Evolutionary conservation across 2,113 vertebrate genomes (phyloP).

Genomic region (Thymallus thymallus): DNA sequence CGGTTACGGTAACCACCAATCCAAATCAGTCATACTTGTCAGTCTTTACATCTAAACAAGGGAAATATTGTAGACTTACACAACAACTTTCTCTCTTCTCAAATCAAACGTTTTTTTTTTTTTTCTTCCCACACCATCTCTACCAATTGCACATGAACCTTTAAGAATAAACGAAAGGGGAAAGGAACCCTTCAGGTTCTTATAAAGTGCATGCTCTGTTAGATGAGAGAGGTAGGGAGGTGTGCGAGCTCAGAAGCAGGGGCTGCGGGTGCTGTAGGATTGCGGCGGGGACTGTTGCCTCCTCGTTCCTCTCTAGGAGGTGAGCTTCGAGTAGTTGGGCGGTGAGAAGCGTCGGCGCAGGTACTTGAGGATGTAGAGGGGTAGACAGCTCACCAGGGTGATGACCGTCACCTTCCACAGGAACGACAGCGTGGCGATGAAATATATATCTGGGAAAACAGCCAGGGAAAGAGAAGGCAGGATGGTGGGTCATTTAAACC

Average conservation of each 20-base stretch:
- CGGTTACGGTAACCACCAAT: not conserved
- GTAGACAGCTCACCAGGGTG: slow-evolving; percentile 96
- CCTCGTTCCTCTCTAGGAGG: slow-evolving; percentile 72
- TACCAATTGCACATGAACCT: not conserved
- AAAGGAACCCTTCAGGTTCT: slow-evolving; percentile 21
- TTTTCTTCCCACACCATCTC: not conserved
- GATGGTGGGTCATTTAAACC: slow-evolving; percentile 1
- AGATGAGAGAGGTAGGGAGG: slow-evolving; percentile 13
- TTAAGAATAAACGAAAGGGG: slow-evolving; percentile 32
- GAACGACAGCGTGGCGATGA: slow-evolving; percentile 92
- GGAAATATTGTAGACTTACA: not conserved
- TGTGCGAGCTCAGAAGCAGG: not conserved
- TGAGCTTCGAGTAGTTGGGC: slow-evolving; percentile 96
- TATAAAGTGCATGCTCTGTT: slow-evolving; percentile 23
- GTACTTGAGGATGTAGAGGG: slow-evolving; percentile 97
- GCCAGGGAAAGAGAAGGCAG: slow-evolving; percentile 5
- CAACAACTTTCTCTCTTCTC: slow-evolving; percentile 7
- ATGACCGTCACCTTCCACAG: slow-evolving; percentile 97
- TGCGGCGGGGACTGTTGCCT: not conserved
- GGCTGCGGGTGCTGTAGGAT: not conserved
- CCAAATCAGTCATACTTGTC: not conserved
- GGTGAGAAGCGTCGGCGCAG: slow-evolving; percentile 94
- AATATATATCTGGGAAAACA: slow-evolving; percentile 87
- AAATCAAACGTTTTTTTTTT: not conserved
- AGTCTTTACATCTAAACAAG: slow-evolving; percentile 33